A percentile compares a stretch with the other conserved stretches of the same genome.
These are phyloP conservation scores for Aporophyla nigra DNA, from an alignment of 2,888 invertebrate genomes.

Conservation along the genomic window DNA sequence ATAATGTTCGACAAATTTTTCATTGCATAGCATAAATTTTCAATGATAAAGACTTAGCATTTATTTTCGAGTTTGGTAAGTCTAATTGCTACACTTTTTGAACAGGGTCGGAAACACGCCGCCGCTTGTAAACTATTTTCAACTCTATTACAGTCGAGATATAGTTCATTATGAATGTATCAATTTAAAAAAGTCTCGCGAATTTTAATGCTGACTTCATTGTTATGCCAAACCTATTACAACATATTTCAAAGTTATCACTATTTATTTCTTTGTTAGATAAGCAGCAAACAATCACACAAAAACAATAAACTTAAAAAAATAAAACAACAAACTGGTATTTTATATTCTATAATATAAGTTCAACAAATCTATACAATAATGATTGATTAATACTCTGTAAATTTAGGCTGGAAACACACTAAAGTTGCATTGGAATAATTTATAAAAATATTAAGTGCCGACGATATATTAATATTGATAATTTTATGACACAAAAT, in stretches of 20 bases:
- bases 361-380: conserved; percentile 84
- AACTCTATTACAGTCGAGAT: fast-evolving
- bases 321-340: conserved; percentile 69
- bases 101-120: background rate
- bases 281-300: conserved; percentile 59
- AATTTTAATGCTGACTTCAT: background rate
- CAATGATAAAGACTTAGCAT: too few species aligned
- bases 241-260: background rate
- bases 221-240: background rate
- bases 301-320: conserved; percentile 52
- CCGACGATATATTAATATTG: background rate
- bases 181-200: background rate
- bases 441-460: conserved; percentile 28
- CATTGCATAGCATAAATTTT: background rate
- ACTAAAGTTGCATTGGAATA: conserved; percentile 59
- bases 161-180: background rate
- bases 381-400: conserved; percentile 80
- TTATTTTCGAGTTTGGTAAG: background rate
- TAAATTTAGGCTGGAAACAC: conserved; percentile 73
- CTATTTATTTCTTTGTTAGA: conserved; percentile 59
- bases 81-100: background rate
- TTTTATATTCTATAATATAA: conserved; percentile 83
- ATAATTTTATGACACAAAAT: conserved; percentile 32
- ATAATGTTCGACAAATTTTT: background rate
- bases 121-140: background rate